Evolutionary conservation across 2,797 vertebrate genomes (phyloP), one percentile per base, ranked within the genome.

Genomic region (Halcyon chelicuti): DNA sequence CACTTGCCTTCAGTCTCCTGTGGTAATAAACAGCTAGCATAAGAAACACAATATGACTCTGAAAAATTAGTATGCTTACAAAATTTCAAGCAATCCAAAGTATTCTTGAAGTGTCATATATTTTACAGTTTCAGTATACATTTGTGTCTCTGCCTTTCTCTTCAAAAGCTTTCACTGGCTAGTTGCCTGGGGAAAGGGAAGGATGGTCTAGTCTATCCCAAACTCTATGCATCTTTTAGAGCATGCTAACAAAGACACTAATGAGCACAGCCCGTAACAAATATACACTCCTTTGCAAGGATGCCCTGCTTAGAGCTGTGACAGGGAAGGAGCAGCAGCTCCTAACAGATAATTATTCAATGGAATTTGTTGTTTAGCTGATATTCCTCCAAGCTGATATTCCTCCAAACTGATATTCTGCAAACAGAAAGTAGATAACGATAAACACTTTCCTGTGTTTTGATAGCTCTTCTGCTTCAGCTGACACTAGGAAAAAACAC

Each of bases 71-170:
- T 20, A 52, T 72, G 94, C 90, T 96, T 94, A 83, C 61, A 90
- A 85, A 76, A 81, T 85, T 94, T 96, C 95, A 96, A 96, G 95
- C 96, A 87, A 82, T 94, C 90, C 96, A 96, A 95, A 97, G 94
- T 93, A 94, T 96, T 90, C 91, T 90, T 96, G 95, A 96, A 96
- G 91, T 96, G 92, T 95, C 95, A 73, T 95, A 94, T 95, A 97
- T 96, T 97, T 97, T 93, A 93, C 40, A 73, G 81, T 65, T 78
- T 67, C 80, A 96, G 91, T 96, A 97, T 96, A 95, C 93, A 93
- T 94, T 92, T 78, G 52, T 74, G 91, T 96, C 81, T 96, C 80
- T 68, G 82, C 71, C 87, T 57, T 82, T 75, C 88, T 85, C 91
- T 96, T 94, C 94, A 94, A 97, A 97, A 95, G 55, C 92, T 94